Evolutionary conservation across 2,888 invertebrate genomes (phyloP), one percentile per base, ranked within the genome.

Genomic region (Zeuzera pyrina): DNA sequence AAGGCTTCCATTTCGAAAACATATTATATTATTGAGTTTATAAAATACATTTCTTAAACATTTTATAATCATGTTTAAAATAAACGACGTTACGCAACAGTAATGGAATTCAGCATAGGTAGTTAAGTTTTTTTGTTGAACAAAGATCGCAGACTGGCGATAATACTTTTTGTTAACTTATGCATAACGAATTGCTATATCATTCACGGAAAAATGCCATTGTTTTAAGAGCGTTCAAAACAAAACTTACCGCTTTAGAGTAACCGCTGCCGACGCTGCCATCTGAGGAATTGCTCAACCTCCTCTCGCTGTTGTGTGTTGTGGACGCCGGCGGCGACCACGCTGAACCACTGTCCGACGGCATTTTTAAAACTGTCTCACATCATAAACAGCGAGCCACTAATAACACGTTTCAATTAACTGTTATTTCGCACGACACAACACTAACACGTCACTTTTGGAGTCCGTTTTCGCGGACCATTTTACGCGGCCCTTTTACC

Each of bases 281-380:
- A 72, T 83, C 83, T 37, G 78, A 78, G 32, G 83, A 83, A 70
- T 83, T 83, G 62, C 83, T 83, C 49, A 83, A 62, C 42, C 83
- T 72, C 61, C 81, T 65, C 62, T 83, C 83, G 58, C 68, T 66
- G 56, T 65, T 72, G n/a, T n/a, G n/a, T n/a, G n/a, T n/a, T n/a
- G 25, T 25, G 52, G 70, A 66, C 39, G 81, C 77, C 45, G 79
- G 79, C 59, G 81, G 81, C 60, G 79, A 69, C 79, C 81, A 79
- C 57, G 76, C 68, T 53, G 76, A 66, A 40, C 79, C 78, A 59
- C 76, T 77, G 59, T 81, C 83, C 49, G 83, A 83, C 48, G 83
- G 83, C 83, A 83, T 83, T 52, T 54, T 64, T 58, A 47, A 32
- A 44, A 64, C 64, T 46, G 62, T 68, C 57, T 76, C 76, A 78